Base-by-base conservation (phyloP, 2,797 vertebrate genomes). In the Hoplostethus mediterraneus region DNA sequence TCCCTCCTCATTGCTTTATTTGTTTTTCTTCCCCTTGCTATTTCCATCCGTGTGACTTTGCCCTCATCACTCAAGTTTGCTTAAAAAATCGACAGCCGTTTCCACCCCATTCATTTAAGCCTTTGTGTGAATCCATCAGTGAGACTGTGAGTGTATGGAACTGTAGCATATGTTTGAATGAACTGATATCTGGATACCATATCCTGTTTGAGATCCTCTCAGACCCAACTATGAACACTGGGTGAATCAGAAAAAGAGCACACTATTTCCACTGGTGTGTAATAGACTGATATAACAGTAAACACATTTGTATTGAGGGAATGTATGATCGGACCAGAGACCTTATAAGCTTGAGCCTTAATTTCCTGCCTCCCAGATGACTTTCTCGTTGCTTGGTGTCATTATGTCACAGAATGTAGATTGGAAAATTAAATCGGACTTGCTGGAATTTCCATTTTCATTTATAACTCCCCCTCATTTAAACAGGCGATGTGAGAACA, bases 261-360 rank as follows among this genome's bases (percentile, higher is more conserved):
- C 44, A 60, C 13, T 55, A 8, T 72, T 71, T 80, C 71, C 67
- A 63, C 17, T 54, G 38, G 13, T 75, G 47, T 21, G 21, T 63
- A 13, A 71, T 0, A 25, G 60, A 65, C 13, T 28, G 25, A 67
- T 47, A 0, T 71, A 3, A 64, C 58, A 60, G 44, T 74, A 57
- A 71, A 79, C 64, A 80, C 70, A 71, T 76, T 67, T 48, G 51
- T 48, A 51, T 55, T n/a, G 14, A 54, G 33, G 17, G 49, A 45
- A 17, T 14, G 4, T 59, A 30, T 62, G 62, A 58, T 4, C 62
- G 58, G 40, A 54, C 2, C 10, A 21, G 38, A 1, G 28, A 28
- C 28, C 28, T 28, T 28, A 28, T 28, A 28, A 55, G 44, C n/a
- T 7, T 49, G 2, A 56, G 7, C 8, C 44, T 48, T 36, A 16